Evolutionary conservation across 2,797 vertebrate species (phyloP).

Genomic region (Picus viridis): DNA sequence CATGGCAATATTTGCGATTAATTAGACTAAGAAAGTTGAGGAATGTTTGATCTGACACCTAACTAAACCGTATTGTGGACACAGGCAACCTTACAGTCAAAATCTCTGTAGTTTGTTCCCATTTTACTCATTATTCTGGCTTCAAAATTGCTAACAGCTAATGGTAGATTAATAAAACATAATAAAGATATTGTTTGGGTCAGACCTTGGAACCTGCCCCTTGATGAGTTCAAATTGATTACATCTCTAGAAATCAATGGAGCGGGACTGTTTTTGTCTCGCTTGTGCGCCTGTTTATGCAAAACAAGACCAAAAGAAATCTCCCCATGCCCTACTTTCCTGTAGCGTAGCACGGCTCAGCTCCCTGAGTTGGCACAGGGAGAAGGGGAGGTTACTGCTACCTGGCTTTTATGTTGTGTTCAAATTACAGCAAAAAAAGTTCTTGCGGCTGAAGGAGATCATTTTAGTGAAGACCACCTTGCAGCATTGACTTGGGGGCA

Average conservation of each 20-base stretch:
- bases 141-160: neutral
- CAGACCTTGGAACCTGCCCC: neutral
- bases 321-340: neutral
- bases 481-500: fast-evolving
- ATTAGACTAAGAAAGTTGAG: neutral
- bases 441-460: neutral
- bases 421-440: neutral
- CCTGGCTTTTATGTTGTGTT: neutral
- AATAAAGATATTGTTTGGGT: neutral
- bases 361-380: neutral
- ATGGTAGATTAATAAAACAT: neutral
- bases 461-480: fast-evolving
- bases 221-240: neutral
- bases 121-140: neutral
- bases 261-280: neutral
- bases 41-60: slow-evolving; percentile 11
- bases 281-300: neutral
- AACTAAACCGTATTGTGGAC: neutral
- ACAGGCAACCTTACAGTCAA: too few species aligned
- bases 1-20: neutral
- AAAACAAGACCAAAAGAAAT: neutral
- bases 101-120: neutral
- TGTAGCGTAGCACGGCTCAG: neutral
- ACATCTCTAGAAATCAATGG: neutral
- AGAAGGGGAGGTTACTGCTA: neutral